Evolutionary conservation across 2,888 invertebrate species (phyloP), one percentile per base, ranked within the genome.

Genomic region (Brachycybe producta): DNA sequence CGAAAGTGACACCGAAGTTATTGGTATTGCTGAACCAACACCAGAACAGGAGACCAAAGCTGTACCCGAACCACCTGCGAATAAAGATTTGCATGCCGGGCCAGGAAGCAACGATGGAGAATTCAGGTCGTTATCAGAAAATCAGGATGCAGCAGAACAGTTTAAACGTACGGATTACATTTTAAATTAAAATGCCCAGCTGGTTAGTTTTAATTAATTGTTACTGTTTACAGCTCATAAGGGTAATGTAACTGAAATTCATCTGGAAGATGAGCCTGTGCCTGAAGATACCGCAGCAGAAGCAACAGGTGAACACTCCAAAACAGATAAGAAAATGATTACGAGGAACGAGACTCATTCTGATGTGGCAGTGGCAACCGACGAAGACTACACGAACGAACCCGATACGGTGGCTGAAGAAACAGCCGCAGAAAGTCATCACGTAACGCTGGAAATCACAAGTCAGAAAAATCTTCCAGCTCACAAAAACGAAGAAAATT

Each of bases 21-120:
- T 2, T 13, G n/a, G 38, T 51, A n/a, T 30, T 19, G 26, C 56
- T 1, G 54, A 53, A 32, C 48, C 49, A n/a, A 24, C 39, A 30
- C 28, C 54, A 11, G 47, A 49, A 30, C 49, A 40, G 3, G 41
- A 41, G 15, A 38, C 49, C 3, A 38, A 49, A 30, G 30, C 41
- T 24, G 49, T 32, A 17, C 19, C 40, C 5, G 41, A 49, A 49
- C 41, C 41, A 2, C 21, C 23, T 5, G 21, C 46, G 8, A 38
- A 19, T 35, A 32, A 32, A 32, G n/a, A 32, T 32, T 11, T 13
- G 32, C 32, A n/a, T n/a, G n/a, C n/a, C n/a, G 17, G 23, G 30
- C 43, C 43, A 30, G 28, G 23, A n/a, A n/a, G n/a, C n/a, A n/a
- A n/a, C n/a, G n/a, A n/a, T n/a, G n/a, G n/a, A n/a, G n/a, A n/a